Evolutionary conservation across 2,797 vertebrate species (phyloP).

Genomic region (Clamator glandarius): DNA sequence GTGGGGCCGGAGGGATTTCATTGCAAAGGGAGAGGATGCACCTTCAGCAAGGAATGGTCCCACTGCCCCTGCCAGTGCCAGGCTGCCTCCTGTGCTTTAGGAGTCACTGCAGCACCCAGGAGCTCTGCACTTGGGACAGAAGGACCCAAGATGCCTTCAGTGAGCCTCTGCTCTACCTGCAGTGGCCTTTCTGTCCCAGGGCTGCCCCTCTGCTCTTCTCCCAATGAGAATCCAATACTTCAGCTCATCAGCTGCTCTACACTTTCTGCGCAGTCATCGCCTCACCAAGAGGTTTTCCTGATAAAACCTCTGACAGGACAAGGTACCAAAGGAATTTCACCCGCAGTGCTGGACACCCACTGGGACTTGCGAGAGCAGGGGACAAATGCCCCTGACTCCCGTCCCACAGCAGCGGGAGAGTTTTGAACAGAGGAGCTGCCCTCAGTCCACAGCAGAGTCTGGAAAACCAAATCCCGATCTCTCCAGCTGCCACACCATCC

Average conservation of each 20-base stretch:
- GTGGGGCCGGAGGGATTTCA: background rate
- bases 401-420: background rate
- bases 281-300: conserved; percentile 62
- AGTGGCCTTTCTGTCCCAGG: background rate
- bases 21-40: background rate
- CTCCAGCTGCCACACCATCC: background rate
- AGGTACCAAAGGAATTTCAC: conserved; percentile 67
- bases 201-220: background rate
- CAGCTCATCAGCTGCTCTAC: background rate
- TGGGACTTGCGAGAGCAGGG: conserved; percentile 49
- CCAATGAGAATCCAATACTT: background rate
- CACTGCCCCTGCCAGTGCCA: background rate
- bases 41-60: background rate
- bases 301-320: conserved; percentile 60
- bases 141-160: background rate
- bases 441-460: background rate
- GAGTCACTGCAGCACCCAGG: background rate
- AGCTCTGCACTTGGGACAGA: background rate
- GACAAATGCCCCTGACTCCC: background rate
- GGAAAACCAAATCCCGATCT: background rate
- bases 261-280: background rate
- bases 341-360: conserved; percentile 50
- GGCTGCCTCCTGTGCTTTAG: too few species aligned
- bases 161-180: background rate
- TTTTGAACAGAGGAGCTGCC: background rate